Percentiles rank a stretch among this genome's conserved stretches.
These are phyloP conservation scores for Fundulus diaphanus DNA, from an alignment of 2,797 vertebrate genomes.

Conservation along the genomic window DNA sequence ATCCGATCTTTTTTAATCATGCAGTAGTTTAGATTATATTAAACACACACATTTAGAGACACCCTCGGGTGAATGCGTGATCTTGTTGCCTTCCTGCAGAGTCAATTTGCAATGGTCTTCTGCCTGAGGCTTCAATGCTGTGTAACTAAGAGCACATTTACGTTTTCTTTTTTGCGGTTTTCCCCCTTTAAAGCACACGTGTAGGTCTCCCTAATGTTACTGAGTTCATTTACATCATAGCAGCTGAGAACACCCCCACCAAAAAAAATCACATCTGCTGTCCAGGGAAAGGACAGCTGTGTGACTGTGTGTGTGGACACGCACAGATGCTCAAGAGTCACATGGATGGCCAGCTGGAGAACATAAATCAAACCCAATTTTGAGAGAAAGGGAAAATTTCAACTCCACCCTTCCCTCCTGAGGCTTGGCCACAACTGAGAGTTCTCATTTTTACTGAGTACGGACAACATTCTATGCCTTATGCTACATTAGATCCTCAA, in stretches of 20 bases:
- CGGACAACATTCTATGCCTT: background rate
- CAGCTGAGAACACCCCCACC: constrained; percentile 69
- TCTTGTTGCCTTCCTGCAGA: background rate
- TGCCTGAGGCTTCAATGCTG: background rate
- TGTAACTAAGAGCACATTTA: constrained; percentile 2
- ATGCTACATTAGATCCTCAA: background rate
- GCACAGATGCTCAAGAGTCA: constrained; percentile 22
- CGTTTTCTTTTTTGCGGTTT: constrained; percentile 27
- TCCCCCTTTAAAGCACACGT: constrained; percentile 41
- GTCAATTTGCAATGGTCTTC: background rate
- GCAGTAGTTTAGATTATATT: too few relatives aligned
- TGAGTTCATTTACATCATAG: constrained; percentile 41
- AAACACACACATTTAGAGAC: too few relatives aligned
- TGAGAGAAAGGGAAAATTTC: constrained; percentile 57
- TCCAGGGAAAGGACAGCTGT: constrained; percentile 66
- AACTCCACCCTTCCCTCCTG: constrained; percentile 55
- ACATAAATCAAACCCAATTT: constrained; percentile 73
- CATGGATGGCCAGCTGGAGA: constrained; percentile 51
- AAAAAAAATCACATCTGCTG: constrained; percentile 54
- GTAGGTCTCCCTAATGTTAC: constrained; percentile 39
- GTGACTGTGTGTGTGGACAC: constrained; percentile 31
- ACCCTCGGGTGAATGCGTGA: background rate
- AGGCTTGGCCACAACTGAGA: constrained; percentile 43
- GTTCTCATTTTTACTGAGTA: constrained; percentile 18
- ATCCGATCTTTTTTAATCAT: too few relatives aligned